Conservation (phyloP, 2,888 invertebrate genomes). For the Mythimna pallens region DNA sequence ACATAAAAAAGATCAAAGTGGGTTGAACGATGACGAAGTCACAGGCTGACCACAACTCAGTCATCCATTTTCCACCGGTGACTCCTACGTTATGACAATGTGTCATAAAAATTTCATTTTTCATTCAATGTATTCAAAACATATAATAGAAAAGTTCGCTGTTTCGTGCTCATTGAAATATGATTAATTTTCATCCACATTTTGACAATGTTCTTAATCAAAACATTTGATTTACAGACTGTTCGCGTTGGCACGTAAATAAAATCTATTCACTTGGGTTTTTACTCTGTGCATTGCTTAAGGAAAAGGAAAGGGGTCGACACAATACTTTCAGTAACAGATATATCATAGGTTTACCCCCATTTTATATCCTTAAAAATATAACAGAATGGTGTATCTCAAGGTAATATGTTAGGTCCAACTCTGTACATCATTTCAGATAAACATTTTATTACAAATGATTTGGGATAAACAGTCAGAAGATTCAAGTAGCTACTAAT, state of each 20-base stretch:
- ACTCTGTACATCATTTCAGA: neutral
- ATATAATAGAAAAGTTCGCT: neutral
- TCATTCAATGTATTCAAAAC: constrained; percentile 4
- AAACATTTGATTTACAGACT: constrained; percentile 12
- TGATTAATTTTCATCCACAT: neutral
- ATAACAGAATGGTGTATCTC: constrained; percentile 6
- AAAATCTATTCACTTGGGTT: constrained; percentile 2
- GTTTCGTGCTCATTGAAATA: neutral
- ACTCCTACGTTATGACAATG: constrained; percentile 27
- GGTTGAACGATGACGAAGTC: constrained; percentile 18
- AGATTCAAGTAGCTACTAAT: neutral
- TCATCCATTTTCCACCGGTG: constrained; percentile 47
- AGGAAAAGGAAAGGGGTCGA: constrained; percentile 14
- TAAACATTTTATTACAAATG: neutral
- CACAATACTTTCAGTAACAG: neutral
- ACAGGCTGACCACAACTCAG: constrained; percentile 34
- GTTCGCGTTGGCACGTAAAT: neutral
- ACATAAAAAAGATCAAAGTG: constrained; percentile 39
- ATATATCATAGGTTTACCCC: constrained; percentile 1
- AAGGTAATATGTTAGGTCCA: constrained; percentile 17
- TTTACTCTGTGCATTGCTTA: constrained; percentile 9
- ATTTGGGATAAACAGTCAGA: too few species aligned
- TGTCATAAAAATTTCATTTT: constrained; percentile 20
- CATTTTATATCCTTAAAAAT: neutral
- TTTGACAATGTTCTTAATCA: neutral